Conservation (phyloP, 2,888 invertebrate species). For the Venustoraphidia nigricollis region DNA sequence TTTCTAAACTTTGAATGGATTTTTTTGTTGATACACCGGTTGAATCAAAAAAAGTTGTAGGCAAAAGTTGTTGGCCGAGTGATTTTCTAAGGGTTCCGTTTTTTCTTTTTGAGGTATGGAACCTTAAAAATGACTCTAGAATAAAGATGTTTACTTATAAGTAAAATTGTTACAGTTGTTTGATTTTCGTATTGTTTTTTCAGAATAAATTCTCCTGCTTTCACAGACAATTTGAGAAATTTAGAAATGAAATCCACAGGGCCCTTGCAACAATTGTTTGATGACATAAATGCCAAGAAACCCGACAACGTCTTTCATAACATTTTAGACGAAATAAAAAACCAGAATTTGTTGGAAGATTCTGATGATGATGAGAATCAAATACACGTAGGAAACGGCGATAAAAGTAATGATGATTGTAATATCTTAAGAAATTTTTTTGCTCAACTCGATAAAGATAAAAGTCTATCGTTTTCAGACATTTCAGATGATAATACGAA, state of each 20-base stretch:
- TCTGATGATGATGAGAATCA: neutral
- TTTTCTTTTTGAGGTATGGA: no score
- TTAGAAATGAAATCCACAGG: no score
- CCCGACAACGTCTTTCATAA: neutral
- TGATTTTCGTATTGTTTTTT: slow-evolving; percentile 1
- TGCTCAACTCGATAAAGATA: neutral
- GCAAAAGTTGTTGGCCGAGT: no score
- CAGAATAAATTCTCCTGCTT: slow-evolving; percentile 15
- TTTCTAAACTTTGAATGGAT: no score
- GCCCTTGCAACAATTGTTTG: no score
- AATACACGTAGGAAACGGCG: neutral
- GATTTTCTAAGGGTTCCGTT: no score
- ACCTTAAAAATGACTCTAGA: no score
- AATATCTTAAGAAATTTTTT: neutral
- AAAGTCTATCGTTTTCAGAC: neutral
- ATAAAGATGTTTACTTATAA: no score
- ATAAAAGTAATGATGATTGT: neutral
- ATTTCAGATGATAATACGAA: neutral
- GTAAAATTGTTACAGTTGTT: no score
- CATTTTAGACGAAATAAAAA: neutral
- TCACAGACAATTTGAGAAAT: slow-evolving; percentile 2
- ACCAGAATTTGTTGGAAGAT: neutral
- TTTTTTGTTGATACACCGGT: no score
- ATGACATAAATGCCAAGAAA: neutral
- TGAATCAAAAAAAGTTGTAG: no score